Evolutionary conservation across 64 coral and sea anemone genomes (phyloP).

Genomic region (Actinia equina): DNA sequence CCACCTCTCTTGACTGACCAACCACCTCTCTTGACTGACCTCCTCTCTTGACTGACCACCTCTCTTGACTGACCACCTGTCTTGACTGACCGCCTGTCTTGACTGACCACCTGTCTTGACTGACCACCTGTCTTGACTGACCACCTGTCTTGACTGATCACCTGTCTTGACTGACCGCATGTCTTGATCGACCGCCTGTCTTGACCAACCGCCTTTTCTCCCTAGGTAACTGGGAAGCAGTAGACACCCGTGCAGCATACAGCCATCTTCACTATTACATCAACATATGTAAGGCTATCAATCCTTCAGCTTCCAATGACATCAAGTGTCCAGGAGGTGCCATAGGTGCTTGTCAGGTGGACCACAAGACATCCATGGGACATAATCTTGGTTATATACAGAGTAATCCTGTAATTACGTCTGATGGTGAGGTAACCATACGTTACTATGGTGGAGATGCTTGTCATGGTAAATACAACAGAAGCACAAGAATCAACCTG

Average conservation of each 20-base stretch:
- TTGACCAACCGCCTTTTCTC: not conserved
- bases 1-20: not conserved
- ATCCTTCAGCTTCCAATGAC: not conserved
- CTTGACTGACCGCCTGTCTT: not conserved
- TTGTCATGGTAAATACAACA: constrained; percentile 72
- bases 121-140: not conserved
- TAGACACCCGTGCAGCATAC: constrained; percentile 57
- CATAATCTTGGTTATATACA: constrained; percentile 77
- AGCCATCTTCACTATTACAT: constrained; percentile 92
- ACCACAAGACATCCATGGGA: constrained; percentile 37
- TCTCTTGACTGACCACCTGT: not conserved
- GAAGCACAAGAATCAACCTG: constrained; percentile 83
- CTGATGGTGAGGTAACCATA: constrained; percentile 31
- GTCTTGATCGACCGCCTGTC: not conserved
- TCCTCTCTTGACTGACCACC: not conserved
- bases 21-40: not conserved
- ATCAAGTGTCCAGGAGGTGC: constrained; percentile 57
- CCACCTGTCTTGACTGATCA: not conserved
- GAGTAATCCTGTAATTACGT: constrained; percentile 57
- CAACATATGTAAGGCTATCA: constrained; percentile 71
- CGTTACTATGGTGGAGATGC: constrained; percentile 69
- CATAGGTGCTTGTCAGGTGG: constrained; percentile 79
- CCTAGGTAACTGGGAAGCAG: constrained; percentile 91
- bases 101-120: not conserved
- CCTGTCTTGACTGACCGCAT: not conserved